phyloP scores from a whole-genome alignment of 2,797 vertebrate species.

The Cygnus olor region DNA sequence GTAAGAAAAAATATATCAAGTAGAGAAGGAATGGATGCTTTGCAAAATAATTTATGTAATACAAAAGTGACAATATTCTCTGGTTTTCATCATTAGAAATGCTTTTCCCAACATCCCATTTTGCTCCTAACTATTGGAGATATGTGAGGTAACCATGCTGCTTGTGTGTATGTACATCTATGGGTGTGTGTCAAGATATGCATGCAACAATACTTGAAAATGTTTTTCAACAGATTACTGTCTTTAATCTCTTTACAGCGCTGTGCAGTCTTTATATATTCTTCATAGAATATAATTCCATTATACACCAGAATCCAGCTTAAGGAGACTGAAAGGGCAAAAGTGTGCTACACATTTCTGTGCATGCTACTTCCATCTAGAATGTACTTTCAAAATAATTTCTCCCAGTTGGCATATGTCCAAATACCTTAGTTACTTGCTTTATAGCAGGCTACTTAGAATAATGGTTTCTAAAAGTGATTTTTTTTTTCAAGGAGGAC shows the following conservation, averaged over 20 bases:
- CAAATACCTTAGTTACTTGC: neutral
- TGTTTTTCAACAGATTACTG: neutral
- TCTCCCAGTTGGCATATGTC: neutral
- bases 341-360: neutral
- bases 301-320: neutral
- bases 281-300: neutral
- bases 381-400: neutral
- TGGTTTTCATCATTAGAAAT: neutral
- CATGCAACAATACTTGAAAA: neutral
- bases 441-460: neutral
- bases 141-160: neutral
- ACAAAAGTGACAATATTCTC: neutral
- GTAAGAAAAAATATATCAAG: constrained; percentile 18
- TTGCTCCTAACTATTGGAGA: neutral
- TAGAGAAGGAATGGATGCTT: neutral
- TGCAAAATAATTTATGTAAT: constrained; percentile 4
- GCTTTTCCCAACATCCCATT: neutral
- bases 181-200: neutral
- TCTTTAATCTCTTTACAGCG: neutral
- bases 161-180: neutral
- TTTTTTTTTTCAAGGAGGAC: neutral
- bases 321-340: neutral
- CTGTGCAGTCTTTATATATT: neutral
- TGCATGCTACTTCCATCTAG: neutral
- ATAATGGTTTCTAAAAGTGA: neutral